phyloP scores from a whole-genome alignment of 2,113 vertebrate species.

The Podiceps cristatus region DNA sequence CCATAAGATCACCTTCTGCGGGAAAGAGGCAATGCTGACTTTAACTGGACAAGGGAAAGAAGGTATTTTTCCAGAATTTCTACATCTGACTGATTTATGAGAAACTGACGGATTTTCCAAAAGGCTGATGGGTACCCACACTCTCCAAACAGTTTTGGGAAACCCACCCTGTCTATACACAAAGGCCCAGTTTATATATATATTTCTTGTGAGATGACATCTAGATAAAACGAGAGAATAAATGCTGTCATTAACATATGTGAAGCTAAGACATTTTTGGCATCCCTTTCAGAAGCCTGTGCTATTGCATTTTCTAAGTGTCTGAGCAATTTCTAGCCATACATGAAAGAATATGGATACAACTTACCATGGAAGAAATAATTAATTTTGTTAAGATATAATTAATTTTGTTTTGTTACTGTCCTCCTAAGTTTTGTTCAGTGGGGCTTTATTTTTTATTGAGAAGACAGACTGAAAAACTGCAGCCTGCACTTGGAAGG shows the following conservation, averaged over 20 bases:
- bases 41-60: not conserved
- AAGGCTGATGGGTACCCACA: not conserved
- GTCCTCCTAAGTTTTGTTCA: not conserved
- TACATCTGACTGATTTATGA: not conserved
- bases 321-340: not conserved
- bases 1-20: slow-evolving; percentile 90
- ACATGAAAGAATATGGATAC: not conserved
- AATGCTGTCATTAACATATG: not conserved
- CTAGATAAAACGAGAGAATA: not conserved
- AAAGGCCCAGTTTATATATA: not conserved
- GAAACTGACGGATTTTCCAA: not conserved
- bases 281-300: not conserved
- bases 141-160: not conserved
- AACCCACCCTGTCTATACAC: not conserved
- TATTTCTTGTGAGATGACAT: not conserved
- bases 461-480: not conserved
- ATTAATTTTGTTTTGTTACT: not conserved
- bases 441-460: not conserved
- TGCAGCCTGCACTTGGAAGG: not conserved
- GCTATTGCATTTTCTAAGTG: not conserved
- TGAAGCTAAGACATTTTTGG: not conserved
- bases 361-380: not conserved
- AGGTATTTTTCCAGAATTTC: not conserved
- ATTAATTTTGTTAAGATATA: not conserved
- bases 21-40: slow-evolving; percentile 29